These are phyloP conservation scores for Lutraria lutraria DNA, from an alignment of 2,888 invertebrate species.

Conservation along the genomic window DNA sequence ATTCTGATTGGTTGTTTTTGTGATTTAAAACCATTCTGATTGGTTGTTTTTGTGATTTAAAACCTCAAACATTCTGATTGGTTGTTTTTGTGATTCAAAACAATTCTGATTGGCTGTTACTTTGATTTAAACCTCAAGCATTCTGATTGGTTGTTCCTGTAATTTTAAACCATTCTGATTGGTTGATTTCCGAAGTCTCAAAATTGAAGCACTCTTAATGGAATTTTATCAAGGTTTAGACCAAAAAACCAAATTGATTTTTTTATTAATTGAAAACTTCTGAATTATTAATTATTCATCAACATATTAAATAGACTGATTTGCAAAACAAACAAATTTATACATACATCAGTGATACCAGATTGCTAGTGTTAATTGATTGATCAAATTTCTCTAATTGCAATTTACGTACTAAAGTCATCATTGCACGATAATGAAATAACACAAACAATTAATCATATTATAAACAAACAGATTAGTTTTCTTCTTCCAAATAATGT, in stretches of 20 bases:
- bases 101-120: too few relatives aligned
- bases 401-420: not conserved
- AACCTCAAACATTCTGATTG: too few relatives aligned
- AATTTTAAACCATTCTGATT: too few relatives aligned
- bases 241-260: not conserved
- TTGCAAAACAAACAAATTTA: not conserved
- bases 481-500: not conserved
- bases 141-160: too few relatives aligned
- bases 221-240: too few relatives aligned
- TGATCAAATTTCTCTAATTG: not conserved
- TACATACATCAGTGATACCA: not conserved
- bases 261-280: not conserved
- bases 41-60: too few relatives aligned
- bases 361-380: not conserved
- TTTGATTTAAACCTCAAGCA: too few relatives aligned
- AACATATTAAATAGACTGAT: not conserved
- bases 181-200: too few relatives aligned
- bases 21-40: too few relatives aligned
- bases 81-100: too few relatives aligned
- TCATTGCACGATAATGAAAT: not conserved
- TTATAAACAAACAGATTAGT: not conserved
- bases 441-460: not conserved
- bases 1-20: too few relatives aligned
- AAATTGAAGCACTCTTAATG: too few relatives aligned
- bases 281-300: conserved; percentile 5